Base-by-base conservation (phyloP, 2,113 vertebrate species). In the Benitochromis conjunctus region DNA sequence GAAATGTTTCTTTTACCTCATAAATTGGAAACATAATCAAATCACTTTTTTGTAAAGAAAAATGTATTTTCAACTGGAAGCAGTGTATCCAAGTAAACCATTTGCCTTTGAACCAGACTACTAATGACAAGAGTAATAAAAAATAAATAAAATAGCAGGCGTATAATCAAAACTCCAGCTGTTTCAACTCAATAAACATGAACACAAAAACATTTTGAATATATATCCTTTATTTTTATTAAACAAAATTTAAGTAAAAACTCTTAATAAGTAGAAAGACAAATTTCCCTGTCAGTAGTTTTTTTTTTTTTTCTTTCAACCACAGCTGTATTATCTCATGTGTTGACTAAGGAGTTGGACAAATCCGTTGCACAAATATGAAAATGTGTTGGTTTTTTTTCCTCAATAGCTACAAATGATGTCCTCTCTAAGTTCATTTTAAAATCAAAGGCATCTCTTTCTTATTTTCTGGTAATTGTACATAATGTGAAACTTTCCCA, bases 201-300 rank as follows among this genome's bases (percentile, higher is more conserved):
- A 48, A 91, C 60, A 53, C 46, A 26, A 60, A 0, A 24, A 24
- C 55, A 87, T 2, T 36, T 94, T 93, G 93, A 88, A 94, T 95
- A 96, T 95, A 96, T 92, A 94, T 87, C 81, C 89, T 96, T 95
- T 95, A 95, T 94, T 94, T 95, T 95, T 94, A 92, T 93, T 96
- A 94, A 94, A 94, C 93, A 95, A 94, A 94, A 88, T 94, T 93
- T 94, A 92, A 95, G 93, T 95, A 95, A 94, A 95, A 95, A 94
- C 89, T 94, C 87, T 94, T 88, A 85, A 85, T 89, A 93, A 88
- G 91, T 95, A 94, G 90, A 95, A 95, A 95, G 92, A 93, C 89
- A 93, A 92, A 91, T 82, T 92, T 95, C 88, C 94, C 93, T 91
- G 92, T 96, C 95, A 95, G 94, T 96, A 96, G 94, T 95, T 88